Base-by-base conservation (phyloP, 2,888 invertebrate genomes). In the Andrena minutula region DNA sequence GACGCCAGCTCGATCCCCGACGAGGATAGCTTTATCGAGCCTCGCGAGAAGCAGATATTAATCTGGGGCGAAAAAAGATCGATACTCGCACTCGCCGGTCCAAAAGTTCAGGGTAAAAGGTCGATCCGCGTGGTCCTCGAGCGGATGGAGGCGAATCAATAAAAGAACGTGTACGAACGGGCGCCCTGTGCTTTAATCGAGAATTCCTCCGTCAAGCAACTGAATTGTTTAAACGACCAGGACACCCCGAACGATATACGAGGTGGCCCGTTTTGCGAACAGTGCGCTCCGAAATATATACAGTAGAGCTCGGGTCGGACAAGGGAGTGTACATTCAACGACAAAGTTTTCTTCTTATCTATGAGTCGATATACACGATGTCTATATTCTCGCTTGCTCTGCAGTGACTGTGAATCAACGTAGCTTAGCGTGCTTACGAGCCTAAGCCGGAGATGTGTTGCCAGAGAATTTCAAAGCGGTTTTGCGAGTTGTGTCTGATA, bases 401-500 rank as follows among this genome's bases (percentile, higher is more conserved):
- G 85, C 83, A 85, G 76, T 86, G 65, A 85, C 73, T 79, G 76
- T 75, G 70, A 84, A 68, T 51, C 68, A 80, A 74, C 47, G 87
- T 87, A 87, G 85, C 79, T 83, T 87, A 87, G 83, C 83, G 79
- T 79, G 84, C 5, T 41, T 47, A 76, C 70, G 66, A 78, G 83
- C 87, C 79, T 83, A 81, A 87, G 83, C 79, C 73, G 85, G 66
- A 81, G 87, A 87, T 83, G 85, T 69, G 72, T 81, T 72, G 70
- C 56, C 23, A 32, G n/a, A n/a, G 26, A 30, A 61, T 8, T 26
- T 56, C 56, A 10, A 26, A 23, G 56, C 26, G 12, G 26, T 28
- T n/a, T 28, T n/a, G n/a, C 32, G n/a, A 32, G 6, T 2, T 12
- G 12, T 60, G 58, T 68, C 63, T 58, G 20, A 32, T 60, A 58